Base-by-base conservation (phyloP, 2,113 vertebrate genomes). In the Pomatorhinus ruficollis region DNA sequence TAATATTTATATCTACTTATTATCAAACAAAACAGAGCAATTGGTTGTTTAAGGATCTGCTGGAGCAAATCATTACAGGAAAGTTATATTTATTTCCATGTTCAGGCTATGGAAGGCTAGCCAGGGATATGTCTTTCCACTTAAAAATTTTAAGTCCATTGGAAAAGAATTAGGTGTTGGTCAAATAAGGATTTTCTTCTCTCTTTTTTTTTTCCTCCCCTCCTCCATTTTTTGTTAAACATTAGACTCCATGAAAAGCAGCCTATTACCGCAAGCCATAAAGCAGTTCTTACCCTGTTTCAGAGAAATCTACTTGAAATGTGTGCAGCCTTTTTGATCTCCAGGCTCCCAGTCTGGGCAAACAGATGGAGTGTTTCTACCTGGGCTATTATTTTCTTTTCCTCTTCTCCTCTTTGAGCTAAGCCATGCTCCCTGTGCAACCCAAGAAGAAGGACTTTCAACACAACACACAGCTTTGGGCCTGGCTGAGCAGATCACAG, bases 391-490 rank as follows among this genome's bases (percentile, higher is more conserved):
- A 22, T 37, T 88, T 69, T 57, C 16, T 86, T 83, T 69, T 61
- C 10, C 16, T 75, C 47, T 87, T 70, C 60, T 71, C 22, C 27
- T 5, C 24, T 25, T 15, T 87, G 21, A 91, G 11, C 31, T 71
- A 65, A 86, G 65, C 31, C 33, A 25, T 23, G 22, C 2, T 83
- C 22, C n/a, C 39, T 23, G 18, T 5, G 31, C 49, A 77, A 9
- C 18, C 5, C 0, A 0, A 45, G 45, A 75, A 35, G 35, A 68
- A 85, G 49, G 70, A 52, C 52, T 75, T 79, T 44, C 33, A 85
- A 47, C 15, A 28, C 0, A 0, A 17, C 15, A 59, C 2, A 27
- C 5, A 87, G 21, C 54, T 59, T 11, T 0, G 0, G 22, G 31
- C 25, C 47, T 35, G 31, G 45, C 64, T 52, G 49, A 84, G 35